These are phyloP conservation scores for Prosapia bicincta DNA, from an alignment of 2,888 invertebrate species.

Conservation along the genomic window DNA sequence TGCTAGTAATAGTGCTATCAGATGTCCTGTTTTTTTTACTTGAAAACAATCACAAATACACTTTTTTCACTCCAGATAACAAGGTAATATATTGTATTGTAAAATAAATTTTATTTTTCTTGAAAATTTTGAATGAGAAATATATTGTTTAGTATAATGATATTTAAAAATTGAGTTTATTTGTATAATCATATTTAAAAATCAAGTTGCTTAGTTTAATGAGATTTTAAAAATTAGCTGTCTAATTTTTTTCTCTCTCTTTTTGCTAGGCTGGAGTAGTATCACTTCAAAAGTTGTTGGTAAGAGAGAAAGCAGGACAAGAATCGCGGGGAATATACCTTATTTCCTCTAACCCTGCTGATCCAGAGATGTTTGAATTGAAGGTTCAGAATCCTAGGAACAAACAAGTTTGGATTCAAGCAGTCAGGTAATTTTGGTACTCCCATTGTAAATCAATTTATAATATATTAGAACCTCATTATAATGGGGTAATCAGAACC, in stretches of 20 bases:
- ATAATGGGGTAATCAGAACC: too few species aligned
- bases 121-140: too few species aligned
- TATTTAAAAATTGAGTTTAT: too few species aligned
- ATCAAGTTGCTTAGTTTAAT: too few species aligned
- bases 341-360: constrained; percentile 85
- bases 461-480: too few species aligned
- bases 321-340: constrained; percentile 87
- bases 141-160: too few species aligned
- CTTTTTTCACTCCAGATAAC: constrained; percentile 90
- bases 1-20: constrained; percentile 84
- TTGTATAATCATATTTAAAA: too few species aligned
- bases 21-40: constrained; percentile 89
- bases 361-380: constrained; percentile 96
- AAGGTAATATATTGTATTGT: too few species aligned
- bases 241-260: too few species aligned
- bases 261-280: constrained; percentile 79
- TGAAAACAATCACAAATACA: constrained; percentile 90
- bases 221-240: too few species aligned
- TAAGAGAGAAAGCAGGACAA: constrained; percentile 91
- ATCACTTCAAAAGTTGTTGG: constrained; percentile 84
- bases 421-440: constrained; percentile 78
- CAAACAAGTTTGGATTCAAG: constrained; percentile 85
- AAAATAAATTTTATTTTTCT: too few species aligned
- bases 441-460: too few species aligned
- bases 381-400: constrained; percentile 84